Conservation (phyloP, 2,888 invertebrate genomes). For the Lysandra bellargus region DNA sequence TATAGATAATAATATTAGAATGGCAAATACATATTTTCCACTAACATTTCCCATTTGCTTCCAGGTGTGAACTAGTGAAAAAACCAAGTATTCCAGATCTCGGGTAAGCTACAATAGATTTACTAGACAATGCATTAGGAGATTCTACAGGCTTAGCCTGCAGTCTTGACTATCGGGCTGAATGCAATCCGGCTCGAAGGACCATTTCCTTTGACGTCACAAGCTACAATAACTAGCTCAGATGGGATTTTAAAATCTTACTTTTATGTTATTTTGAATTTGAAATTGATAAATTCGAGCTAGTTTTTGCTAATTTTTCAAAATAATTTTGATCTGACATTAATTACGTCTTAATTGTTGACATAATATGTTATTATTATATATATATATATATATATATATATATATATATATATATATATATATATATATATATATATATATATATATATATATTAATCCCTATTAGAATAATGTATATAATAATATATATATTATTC, state of each 20-base stretch:
- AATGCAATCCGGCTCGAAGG: neutral
- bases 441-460: no score
- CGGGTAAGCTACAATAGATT: constrained; percentile 5
- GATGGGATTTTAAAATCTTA: neutral
- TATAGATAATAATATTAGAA: no score
- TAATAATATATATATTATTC: no score
- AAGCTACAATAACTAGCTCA: neutral
- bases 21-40: neutral
- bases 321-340: neutral
- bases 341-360: no score
- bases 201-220: neutral
- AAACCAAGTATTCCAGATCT: neutral
- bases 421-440: no score
- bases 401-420: no score
- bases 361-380: no score
- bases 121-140: constrained; percentile 13
- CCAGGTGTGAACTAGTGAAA: neutral
- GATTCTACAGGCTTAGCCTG: neutral
- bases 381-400: no score
- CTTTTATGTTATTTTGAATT: neutral
- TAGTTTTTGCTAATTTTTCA: neutral
- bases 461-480: no score
- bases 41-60: neutral
- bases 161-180: neutral
- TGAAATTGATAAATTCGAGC: neutral